Conservation (phyloP, 2,113 vertebrate species). For the Callocephalon fimbriatum region DNA sequence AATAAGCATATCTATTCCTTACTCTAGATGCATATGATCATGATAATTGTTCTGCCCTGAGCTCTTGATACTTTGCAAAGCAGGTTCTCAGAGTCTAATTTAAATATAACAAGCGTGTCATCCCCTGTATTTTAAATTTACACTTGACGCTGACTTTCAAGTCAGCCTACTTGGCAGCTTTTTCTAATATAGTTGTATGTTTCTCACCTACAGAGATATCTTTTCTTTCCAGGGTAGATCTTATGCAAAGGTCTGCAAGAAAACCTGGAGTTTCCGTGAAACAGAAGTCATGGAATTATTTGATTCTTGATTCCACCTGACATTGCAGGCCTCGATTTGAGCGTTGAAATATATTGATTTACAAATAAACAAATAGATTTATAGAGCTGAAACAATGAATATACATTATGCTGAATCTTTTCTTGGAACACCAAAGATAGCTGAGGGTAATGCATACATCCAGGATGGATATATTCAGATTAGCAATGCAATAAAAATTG, state of each 20-base stretch:
- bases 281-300: not conserved
- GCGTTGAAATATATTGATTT: conserved; percentile 33
- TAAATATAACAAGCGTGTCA: conserved; percentile 9
- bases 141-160: conserved; percentile 25
- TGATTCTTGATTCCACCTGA: conserved; percentile 4
- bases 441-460: not conserved
- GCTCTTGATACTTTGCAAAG: not conserved
- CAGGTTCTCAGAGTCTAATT: not conserved
- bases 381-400: conserved; percentile 4
- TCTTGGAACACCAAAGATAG: conserved; percentile 28
- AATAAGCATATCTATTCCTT: not conserved
- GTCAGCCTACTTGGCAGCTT: conserved; percentile 20
- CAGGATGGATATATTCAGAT: not conserved
- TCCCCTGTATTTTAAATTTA: not conserved
- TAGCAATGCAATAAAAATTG: conserved; percentile 13
- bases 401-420: not conserved
- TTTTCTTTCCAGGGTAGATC: not conserved
- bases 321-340: not conserved
- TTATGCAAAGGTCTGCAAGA: conserved; percentile 5
- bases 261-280: conserved; percentile 26
- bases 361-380: conserved; percentile 30
- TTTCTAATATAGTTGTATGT: conserved; percentile 6
- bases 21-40: not conserved
- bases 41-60: not conserved
- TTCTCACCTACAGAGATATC: conserved; percentile 15